These are phyloP conservation scores for Leptura quadrifasciata DNA, from an alignment of 2,888 invertebrate genomes.

Conservation along the genomic window DNA sequence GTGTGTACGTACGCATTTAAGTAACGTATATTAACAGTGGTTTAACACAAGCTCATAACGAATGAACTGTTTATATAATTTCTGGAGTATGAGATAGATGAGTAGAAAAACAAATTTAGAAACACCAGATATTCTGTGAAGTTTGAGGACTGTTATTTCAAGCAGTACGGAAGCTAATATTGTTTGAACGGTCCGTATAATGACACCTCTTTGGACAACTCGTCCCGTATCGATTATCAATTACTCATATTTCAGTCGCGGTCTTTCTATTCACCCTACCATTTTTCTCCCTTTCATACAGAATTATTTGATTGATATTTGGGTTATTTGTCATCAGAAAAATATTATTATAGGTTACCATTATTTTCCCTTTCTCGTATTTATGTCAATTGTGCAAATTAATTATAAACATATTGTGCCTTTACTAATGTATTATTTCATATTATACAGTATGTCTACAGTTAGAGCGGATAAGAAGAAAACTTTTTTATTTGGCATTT, in stretches of 20 bases:
- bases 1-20: too few relatives aligned
- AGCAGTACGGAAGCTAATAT: conserved; percentile 60
- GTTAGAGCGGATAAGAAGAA: too few relatives aligned
- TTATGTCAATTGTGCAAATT: conserved; percentile 36
- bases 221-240: conserved; percentile 71
- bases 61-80: not conserved
- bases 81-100: not conserved
- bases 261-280: conserved; percentile 60
- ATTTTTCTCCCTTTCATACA: conserved; percentile 52
- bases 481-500: too few relatives aligned
- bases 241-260: conserved; percentile 70
- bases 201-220: conserved; percentile 67
- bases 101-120: not conserved
- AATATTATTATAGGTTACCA: conserved; percentile 53
- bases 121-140: not conserved
- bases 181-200: conserved; percentile 67
- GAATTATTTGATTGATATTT: conserved; percentile 64
- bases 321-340: conserved; percentile 64
- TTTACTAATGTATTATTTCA: not conserved
- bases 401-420: not conserved
- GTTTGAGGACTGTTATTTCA: conserved; percentile 49
- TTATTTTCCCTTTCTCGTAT: conserved; percentile 27
- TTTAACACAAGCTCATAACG: not conserved
- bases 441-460: not conserved
- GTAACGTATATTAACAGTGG: too few relatives aligned